These are phyloP conservation scores for Tympanuchus pallidicinctus DNA, from an alignment of 2,113 vertebrate genomes.

Conservation along the genomic window DNA sequence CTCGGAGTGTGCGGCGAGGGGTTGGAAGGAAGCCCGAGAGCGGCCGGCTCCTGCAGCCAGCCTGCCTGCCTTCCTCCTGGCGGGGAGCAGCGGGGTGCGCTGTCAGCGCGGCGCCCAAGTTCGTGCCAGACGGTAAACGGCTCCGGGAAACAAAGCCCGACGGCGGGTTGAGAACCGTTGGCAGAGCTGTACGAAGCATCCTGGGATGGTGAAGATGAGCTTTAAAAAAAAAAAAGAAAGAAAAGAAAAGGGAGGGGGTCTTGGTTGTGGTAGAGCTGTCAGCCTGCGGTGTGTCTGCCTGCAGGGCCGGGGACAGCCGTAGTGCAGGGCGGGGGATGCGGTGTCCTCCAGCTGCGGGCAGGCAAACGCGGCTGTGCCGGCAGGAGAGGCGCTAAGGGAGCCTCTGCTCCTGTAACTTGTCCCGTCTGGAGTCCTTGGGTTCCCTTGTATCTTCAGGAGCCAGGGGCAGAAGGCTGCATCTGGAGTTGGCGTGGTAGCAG, in stretches of 20 bases:
- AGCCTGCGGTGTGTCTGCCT: slow-evolving; percentile 43
- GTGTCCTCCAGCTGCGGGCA: neutral
- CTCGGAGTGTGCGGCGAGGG: neutral
- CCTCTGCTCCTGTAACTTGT: neutral
- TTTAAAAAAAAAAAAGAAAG: neutral
- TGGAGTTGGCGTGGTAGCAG: neutral
- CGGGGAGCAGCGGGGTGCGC: too few species aligned
- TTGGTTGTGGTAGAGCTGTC: neutral
- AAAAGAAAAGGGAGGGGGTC: neutral
- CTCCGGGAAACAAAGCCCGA: neutral
- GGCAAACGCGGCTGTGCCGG: accelerated
- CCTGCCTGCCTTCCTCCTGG: too few species aligned
- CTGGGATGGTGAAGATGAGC: neutral
- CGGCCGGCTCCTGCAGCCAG: too few species aligned
- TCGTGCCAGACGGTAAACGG: too few species aligned
- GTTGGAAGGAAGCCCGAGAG: too few species aligned
- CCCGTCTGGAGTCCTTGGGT: neutral
- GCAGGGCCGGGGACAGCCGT: neutral
- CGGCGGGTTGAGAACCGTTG: neutral
- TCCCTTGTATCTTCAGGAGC: neutral
- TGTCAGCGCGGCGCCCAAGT: too few species aligned
- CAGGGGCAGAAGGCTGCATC: neutral
- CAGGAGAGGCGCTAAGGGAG: neutral
- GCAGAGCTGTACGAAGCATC: neutral
- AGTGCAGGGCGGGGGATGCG: neutral